phyloP scores from a whole-genome alignment of 2,888 invertebrate genomes.

The Quadroppia sp. region DNA sequence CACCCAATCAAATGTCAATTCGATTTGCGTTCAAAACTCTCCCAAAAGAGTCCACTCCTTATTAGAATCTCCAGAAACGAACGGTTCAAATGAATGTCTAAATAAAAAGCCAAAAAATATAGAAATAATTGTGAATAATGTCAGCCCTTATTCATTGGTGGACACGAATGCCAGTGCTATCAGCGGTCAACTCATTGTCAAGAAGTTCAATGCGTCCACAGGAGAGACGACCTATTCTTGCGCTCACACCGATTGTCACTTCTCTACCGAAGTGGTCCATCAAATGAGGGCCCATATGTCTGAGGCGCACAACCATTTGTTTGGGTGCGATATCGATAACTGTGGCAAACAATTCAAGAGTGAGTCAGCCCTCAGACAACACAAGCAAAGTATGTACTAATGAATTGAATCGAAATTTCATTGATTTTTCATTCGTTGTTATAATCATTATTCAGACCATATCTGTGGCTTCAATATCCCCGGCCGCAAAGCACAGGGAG shows the following conservation, averaged over 20 bases:
- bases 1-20: not conserved
- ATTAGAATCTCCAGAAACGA: slow-evolving; percentile 15
- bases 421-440: no score
- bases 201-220: not conserved
- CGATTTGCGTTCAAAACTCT: not conserved
- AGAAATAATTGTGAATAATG: slow-evolving; percentile 3
- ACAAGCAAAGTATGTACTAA: not conserved
- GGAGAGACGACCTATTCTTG: not conserved
- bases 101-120: slow-evolving; percentile 9
- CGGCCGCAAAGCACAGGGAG: slow-evolving; percentile 1
- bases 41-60: not conserved
- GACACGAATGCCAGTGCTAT: not conserved
- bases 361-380: not conserved
- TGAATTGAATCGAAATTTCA: no score
- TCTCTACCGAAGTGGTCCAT: not conserved
- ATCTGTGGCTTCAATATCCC: slow-evolving; percentile 22
- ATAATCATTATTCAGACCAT: not conserved
- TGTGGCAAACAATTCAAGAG: slow-evolving; percentile 19
- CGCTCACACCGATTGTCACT: not conserved
- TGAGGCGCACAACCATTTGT: not conserved
- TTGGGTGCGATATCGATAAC: slow-evolving; percentile 5
- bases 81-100: not conserved
- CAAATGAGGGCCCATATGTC: not conserved
- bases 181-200: not conserved
- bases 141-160: not conserved